Evolutionary conservation across 1,140 invertebrate species (phyloP).

Genomic region (Whitmania pigra): DNA sequence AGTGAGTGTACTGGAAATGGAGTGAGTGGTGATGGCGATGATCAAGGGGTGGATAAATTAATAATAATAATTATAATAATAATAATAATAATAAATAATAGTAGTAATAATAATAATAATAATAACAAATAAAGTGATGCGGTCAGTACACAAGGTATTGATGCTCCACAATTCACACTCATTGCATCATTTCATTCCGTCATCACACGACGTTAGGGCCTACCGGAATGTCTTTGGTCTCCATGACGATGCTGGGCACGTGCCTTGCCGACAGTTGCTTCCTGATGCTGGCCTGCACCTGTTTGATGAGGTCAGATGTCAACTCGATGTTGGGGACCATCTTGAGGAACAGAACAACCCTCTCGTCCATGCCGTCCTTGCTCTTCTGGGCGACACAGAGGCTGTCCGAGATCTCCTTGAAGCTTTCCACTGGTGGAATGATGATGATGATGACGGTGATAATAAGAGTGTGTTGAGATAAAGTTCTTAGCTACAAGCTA

Average conservation of each 20-base stretch:
- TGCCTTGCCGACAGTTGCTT: constrained; percentile 45
- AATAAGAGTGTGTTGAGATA: no score
- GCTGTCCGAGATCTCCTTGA: constrained; percentile 47
- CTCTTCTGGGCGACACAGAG: constrained; percentile 47
- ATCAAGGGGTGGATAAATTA: background rate
- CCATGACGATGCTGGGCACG: constrained; percentile 45
- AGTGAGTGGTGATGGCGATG: constrained; percentile 15
- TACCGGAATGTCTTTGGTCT: constrained; percentile 47
- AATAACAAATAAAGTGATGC: no score
- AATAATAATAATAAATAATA: no score
- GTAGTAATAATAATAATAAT: no score
- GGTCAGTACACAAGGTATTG: no score
- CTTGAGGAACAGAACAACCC: constrained; percentile 49
- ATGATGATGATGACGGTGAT: background rate
- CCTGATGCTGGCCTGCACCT: constrained; percentile 41
- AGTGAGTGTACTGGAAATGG: constrained; percentile 47
- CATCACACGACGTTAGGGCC: constrained; percentile 11
- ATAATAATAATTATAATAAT: no score
- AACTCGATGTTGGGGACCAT: constrained; percentile 40
- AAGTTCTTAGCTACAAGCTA: no score
- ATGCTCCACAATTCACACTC: background rate
- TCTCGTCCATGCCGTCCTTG: constrained; percentile 43
- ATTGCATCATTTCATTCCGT: no score
- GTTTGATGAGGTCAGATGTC: constrained; percentile 37
- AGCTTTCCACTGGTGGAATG: constrained; percentile 42